A percentile compares a stretch with the other conserved stretches of the same genome.
Conservation (phyloP, 2,888 invertebrate species). For the Caenorhabditis imperialis region DNA sequence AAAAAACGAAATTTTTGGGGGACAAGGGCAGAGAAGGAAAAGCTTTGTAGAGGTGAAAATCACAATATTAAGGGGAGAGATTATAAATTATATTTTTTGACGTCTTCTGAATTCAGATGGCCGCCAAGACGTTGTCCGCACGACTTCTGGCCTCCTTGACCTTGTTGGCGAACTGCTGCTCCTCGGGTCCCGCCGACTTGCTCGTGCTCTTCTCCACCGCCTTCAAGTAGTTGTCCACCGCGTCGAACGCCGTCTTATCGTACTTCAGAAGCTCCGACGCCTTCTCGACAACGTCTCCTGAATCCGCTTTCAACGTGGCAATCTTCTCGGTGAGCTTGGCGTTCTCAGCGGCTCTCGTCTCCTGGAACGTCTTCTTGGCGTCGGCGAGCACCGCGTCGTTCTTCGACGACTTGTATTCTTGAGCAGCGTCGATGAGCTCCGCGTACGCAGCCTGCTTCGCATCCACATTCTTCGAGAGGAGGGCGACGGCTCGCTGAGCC, state of each 20-base stretch:
- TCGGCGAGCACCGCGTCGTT: slow-evolving; percentile 54
- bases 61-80: too few relatives aligned
- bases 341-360: slow-evolving; percentile 82
- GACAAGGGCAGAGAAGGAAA: too few relatives aligned
- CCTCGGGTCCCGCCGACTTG: slow-evolving; percentile 63
- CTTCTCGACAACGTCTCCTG: slow-evolving; percentile 80
- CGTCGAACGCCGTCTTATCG: slow-evolving; percentile 80
- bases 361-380: slow-evolving; percentile 81
- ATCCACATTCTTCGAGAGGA: slow-evolving; percentile 82
- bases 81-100: too few relatives aligned
- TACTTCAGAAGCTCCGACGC: slow-evolving; percentile 82
- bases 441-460: slow-evolving; percentile 82
- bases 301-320: slow-evolving; percentile 6
- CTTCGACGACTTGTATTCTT: slow-evolving; percentile 82
- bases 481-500: slow-evolving; percentile 81
- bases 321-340: slow-evolving; percentile 79
- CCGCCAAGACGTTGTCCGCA: slow-evolving; percentile 60
- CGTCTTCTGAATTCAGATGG: slow-evolving; percentile 14
- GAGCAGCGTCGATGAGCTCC: slow-evolving; percentile 82
- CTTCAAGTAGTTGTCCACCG: slow-evolving; percentile 80
- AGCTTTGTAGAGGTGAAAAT: too few relatives aligned
- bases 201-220: slow-evolving; percentile 57
- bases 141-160: slow-evolving; percentile 59
- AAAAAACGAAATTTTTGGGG: too few relatives aligned
- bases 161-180: slow-evolving; percentile 55